A percentile compares a stretch with the other conserved stretches of the same genome.
These are phyloP conservation scores for Eidolon helvum DNA, from an alignment of 2,113 vertebrate genomes.

Conservation along the genomic window DNA sequence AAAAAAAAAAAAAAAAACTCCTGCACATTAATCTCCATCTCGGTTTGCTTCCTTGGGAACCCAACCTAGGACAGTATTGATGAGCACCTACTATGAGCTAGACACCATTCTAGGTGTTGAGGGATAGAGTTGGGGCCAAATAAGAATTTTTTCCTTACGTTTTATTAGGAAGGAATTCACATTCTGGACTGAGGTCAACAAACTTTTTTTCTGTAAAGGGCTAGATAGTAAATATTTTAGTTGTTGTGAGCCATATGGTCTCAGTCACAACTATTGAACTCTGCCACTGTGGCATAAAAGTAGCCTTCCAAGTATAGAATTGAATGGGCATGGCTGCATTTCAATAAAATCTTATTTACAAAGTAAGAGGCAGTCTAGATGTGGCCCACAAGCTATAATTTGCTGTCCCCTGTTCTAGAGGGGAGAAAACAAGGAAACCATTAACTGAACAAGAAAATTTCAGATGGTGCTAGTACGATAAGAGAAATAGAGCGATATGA, in stretches of 20 bases:
- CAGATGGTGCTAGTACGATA: not conserved
- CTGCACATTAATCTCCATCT: not conserved
- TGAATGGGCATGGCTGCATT: not conserved
- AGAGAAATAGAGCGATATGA: not conserved
- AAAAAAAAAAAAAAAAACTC: not conserved
- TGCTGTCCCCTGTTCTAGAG: not conserved
- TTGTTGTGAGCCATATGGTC: not conserved
- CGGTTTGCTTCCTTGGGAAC: not conserved
- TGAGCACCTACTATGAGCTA: not conserved
- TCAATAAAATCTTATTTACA: not conserved
- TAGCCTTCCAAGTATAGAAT: not conserved
- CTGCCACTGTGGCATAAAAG: not conserved
- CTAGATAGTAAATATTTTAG: not conserved
- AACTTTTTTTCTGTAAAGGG: not conserved
- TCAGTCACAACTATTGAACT: not conserved
- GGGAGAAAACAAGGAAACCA: not conserved
- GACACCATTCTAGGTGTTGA: not conserved
- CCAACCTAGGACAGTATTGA: not conserved
- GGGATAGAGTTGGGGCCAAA: not conserved
- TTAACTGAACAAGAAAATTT: not conserved
- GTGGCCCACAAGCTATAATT: not conserved
- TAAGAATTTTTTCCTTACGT: not conserved
- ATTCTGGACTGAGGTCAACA: not conserved
- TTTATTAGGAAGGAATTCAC: not conserved
- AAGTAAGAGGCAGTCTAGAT: not conserved